Percentiles rank a stretch among this genome's conserved stretches.
Conservation (phyloP, 1,140 invertebrate species). For the Lordiphosa stackelbergi region DNA sequence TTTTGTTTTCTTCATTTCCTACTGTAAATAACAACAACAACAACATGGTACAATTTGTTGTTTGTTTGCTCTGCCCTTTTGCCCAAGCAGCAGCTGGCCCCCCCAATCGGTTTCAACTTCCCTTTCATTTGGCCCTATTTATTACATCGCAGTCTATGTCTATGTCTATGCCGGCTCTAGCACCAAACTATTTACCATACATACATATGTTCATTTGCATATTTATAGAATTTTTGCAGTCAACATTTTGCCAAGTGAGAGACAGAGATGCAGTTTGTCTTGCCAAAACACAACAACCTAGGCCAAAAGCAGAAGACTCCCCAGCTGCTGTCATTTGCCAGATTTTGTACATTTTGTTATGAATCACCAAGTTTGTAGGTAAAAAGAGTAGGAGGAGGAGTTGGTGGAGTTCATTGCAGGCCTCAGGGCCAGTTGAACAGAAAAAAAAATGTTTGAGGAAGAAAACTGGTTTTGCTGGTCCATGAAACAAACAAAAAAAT, state of each 20-base stretch:
- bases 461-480: slow-evolving; percentile 49
- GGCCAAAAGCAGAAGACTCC: too few relatives aligned
- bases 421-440: slow-evolving; percentile 9
- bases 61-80: slow-evolving; percentile 40
- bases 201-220: background rate
- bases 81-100: slow-evolving; percentile 13
- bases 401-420: slow-evolving; percentile 1
- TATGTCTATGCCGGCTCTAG: slow-evolving; percentile 15
- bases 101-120: slow-evolving; percentile 24
- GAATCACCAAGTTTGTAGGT: slow-evolving; percentile 3
- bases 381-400: background rate
- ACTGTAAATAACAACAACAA: slow-evolving; percentile 50
- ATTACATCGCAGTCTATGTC: background rate
- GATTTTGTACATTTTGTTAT: slow-evolving; percentile 7
- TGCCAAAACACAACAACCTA: slow-evolving; percentile 1
- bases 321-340: background rate
- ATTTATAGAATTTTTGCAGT: slow-evolving; percentile 8
- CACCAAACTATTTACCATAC: too few relatives aligned
- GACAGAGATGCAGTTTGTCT: slow-evolving; percentile 1
- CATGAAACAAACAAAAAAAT: slow-evolving; percentile 31
- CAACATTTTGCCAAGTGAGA: slow-evolving; percentile 5
- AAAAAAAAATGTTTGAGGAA: slow-evolving; percentile 25
- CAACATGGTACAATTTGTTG: slow-evolving; percentile 32
- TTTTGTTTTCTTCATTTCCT: slow-evolving; percentile 22
- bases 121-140: slow-evolving; percentile 33